Base-by-base conservation (phyloP, 2,113 vertebrate genomes). In the Corvus cornix region DNA sequence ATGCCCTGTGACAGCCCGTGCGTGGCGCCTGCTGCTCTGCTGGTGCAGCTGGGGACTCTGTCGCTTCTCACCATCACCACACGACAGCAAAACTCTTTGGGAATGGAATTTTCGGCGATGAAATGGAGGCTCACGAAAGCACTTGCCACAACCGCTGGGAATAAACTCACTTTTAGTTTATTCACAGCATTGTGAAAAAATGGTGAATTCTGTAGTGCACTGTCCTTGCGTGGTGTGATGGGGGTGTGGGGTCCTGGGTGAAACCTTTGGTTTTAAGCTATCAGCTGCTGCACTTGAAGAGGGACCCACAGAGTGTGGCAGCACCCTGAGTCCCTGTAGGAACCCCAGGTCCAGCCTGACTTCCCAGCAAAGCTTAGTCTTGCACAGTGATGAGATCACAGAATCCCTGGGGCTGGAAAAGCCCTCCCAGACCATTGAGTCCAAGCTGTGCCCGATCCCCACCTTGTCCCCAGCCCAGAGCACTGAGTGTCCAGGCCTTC, bases 1-100 rank as follows among this genome's bases (percentile, higher is more conserved):
- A 97, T 94, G 31, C 85, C 90, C 63, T 43, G 79, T 90, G 96
- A 96, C 96, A 96, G 95, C 90, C 90, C 10, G 6, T 83, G 95
- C 87, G 58, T 13, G 48, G 56, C 72, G 82, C 86, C 87, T 69
- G 87, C 78, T 75, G 78, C 84, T 81, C n/a, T 56, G 56, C 95
- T 63, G 64, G 31, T 93, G 59, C 91, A 90, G 62, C 88, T 69
- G 85, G 86, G 87, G 46, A 76, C 76, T 64, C 91, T 18, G 43
- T 35, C 15, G 0, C 79, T 77, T 46, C 58, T 59, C 84, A 28
- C 73, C 53, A 37, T 4, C 66, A 6, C 67, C 68, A 23, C 44
- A 13, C 7, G 24, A 60, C 84, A 78, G 31, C 43, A 59, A 27
- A 75, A 69, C 41, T 58, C 67, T 63, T 49, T 28, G 59, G 81